Conservation (phyloP, 2,113 vertebrate species). For the Hypomesus transpacificus region DNA sequence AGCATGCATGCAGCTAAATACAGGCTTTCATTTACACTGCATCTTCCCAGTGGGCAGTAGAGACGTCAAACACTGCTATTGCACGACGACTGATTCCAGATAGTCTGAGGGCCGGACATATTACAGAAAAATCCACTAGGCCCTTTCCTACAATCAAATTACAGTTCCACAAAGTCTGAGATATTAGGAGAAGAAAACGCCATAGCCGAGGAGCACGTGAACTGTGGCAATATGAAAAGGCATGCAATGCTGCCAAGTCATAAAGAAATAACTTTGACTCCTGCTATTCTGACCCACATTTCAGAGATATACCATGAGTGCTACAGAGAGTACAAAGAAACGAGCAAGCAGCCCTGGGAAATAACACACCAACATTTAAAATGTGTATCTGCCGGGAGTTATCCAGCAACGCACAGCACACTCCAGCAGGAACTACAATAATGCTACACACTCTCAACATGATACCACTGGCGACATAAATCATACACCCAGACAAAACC, state of each 20-base stretch:
- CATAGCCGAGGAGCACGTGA: neutral
- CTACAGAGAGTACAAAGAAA: conserved; percentile 26
- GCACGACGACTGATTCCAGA: conserved; percentile 53
- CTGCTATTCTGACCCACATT: conserved; percentile 30
- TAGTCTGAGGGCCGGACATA: too few relatives aligned
- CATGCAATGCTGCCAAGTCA: conserved; percentile 29
- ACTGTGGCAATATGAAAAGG: conserved; percentile 14
- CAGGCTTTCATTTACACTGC: neutral
- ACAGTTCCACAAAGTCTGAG: conserved; percentile 50
- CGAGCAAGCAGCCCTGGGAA: conserved; percentile 33
- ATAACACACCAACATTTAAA: conserved; percentile 42
- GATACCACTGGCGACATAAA: conserved; percentile 57
- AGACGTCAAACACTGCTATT: neutral
- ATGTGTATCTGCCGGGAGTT: conserved; percentile 33
- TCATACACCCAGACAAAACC: conserved; percentile 41
- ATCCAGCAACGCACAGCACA: conserved; percentile 34
- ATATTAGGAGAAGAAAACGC: conserved; percentile 46
- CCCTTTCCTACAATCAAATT: conserved; percentile 61
- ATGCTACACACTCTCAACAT: conserved; percentile 33
- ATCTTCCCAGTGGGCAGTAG: too few relatives aligned
- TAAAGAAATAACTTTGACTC: conserved; percentile 26
- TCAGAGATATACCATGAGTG: conserved; percentile 27
- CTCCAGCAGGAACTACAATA: conserved; percentile 43
- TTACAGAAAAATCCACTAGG: conserved; percentile 20
- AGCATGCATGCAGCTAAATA: neutral